Conservation (phyloP, 2,113 vertebrate species). For the Haemorhous mexicanus region DNA sequence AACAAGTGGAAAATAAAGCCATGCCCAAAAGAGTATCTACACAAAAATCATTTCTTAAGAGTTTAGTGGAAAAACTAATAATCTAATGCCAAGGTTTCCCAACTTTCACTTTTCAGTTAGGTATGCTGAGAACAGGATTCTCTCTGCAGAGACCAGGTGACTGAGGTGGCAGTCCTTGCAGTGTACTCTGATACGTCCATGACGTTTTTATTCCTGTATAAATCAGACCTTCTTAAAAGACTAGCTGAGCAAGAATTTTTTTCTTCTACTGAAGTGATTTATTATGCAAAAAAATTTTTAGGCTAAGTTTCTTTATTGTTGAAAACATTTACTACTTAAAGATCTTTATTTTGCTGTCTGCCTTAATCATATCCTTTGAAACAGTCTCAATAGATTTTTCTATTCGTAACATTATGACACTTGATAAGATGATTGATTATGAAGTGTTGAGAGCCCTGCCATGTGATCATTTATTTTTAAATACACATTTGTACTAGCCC, state of each 20-base stretch:
- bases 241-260: background rate
- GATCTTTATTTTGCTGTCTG: constrained; percentile 42
- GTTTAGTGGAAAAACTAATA: background rate
- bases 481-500: constrained; percentile 50
- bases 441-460: constrained; percentile 42
- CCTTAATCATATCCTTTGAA: constrained; percentile 55
- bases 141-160: background rate
- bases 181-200: background rate
- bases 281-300: background rate
- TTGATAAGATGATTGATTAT: constrained; percentile 55
- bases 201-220: background rate
- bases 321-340: constrained; percentile 34
- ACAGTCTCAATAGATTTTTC: constrained; percentile 55
- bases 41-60: background rate
- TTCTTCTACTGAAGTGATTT: background rate
- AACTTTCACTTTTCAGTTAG: background rate
- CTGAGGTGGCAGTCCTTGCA: background rate
- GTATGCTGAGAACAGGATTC: background rate
- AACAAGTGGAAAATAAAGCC: background rate
- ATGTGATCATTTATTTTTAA: constrained; percentile 65
- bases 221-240: background rate
- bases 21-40: background rate
- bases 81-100: background rate
- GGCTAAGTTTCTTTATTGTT: constrained; percentile 38
- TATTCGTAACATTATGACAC: constrained; percentile 41